These are phyloP conservation scores for Rhinophrynus dorsalis DNA, from an alignment of 2,797 vertebrate genomes.

Conservation along the genomic window DNA sequence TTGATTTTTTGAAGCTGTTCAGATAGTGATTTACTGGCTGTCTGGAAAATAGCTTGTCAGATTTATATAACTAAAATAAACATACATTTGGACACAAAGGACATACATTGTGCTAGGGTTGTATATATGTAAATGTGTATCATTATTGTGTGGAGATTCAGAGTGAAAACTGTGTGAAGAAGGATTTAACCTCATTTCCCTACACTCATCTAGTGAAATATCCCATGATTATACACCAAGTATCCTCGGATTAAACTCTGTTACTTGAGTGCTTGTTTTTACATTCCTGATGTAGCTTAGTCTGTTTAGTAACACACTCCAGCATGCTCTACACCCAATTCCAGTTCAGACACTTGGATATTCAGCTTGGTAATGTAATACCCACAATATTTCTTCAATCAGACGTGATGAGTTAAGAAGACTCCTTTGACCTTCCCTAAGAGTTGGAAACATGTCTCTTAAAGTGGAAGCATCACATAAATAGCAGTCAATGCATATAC, in stretches of 20 bases:
- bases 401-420: slow-evolving; percentile 35
- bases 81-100: too few species aligned
- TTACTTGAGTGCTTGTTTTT: slow-evolving; percentile 12
- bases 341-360: not conserved
- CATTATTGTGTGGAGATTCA: too few species aligned
- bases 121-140: too few species aligned
- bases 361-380: slow-evolving; percentile 15
- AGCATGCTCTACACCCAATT: not conserved
- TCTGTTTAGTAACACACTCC: slow-evolving; percentile 18
- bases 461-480: not conserved
- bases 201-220: slow-evolving; percentile 1
- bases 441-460: not conserved
- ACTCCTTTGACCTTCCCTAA: slow-evolving; percentile 22
- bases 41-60: too few species aligned
- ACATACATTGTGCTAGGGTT: too few species aligned
- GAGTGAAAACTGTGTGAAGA: not conserved
- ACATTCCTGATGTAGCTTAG: slow-evolving; percentile 1
- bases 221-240: slow-evolving; percentile 11
- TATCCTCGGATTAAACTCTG: slow-evolving; percentile 1
- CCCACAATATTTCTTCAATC: slow-evolving; percentile 22
- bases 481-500: not conserved
- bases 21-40: too few species aligned
- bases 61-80: too few species aligned
- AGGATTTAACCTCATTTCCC: slow-evolving; percentile 12
- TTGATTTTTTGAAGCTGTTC: too few species aligned